Evolutionary conservation across 1,140 invertebrate species (phyloP).

Genomic region (Asbolus verrucosus): DNA sequence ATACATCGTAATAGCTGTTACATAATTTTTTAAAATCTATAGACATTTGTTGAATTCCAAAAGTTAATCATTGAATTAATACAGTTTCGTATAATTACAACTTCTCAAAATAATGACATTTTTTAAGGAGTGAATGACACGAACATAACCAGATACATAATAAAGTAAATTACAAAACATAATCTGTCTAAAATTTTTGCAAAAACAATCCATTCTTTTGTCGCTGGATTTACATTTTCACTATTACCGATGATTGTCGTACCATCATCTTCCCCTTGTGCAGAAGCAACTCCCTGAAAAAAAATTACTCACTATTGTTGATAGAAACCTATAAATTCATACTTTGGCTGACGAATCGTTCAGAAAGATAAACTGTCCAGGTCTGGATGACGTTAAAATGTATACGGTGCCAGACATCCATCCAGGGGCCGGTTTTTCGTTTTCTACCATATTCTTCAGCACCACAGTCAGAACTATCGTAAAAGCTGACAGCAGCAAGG

Average conservation of each 20-base stretch:
- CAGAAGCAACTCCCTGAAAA: constrained; percentile 11
- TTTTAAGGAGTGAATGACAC: constrained; percentile 48
- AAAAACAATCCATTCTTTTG: constrained; percentile 54
- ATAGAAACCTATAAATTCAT: constrained; percentile 13
- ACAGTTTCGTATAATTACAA: too few relatives aligned
- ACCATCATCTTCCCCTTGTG: constrained; percentile 56
- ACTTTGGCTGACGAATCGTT: constrained; percentile 57
- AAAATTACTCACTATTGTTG: background rate
- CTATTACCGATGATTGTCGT: background rate
- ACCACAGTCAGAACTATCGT: constrained; percentile 56
- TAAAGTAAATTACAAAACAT: constrained; percentile 53
- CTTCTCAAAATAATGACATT: background rate
- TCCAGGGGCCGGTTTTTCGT: constrained; percentile 48
- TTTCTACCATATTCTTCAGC: constrained; percentile 53
- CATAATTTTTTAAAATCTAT: too few relatives aligned
- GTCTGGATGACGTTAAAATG: constrained; percentile 51
- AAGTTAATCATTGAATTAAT: too few relatives aligned
- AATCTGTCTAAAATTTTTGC: constrained; percentile 57
- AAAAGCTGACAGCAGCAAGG: constrained; percentile 56
- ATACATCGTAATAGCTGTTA: too few relatives aligned
- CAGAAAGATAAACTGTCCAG: constrained; percentile 57
- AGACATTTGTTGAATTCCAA: too few relatives aligned
- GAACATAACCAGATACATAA: constrained; percentile 56
- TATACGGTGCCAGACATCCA: constrained; percentile 56
- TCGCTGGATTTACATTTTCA: too few relatives aligned